Evolutionary conservation across 2,888 invertebrate species (phyloP).

Genomic region (Eristalinus aeneus): DNA sequence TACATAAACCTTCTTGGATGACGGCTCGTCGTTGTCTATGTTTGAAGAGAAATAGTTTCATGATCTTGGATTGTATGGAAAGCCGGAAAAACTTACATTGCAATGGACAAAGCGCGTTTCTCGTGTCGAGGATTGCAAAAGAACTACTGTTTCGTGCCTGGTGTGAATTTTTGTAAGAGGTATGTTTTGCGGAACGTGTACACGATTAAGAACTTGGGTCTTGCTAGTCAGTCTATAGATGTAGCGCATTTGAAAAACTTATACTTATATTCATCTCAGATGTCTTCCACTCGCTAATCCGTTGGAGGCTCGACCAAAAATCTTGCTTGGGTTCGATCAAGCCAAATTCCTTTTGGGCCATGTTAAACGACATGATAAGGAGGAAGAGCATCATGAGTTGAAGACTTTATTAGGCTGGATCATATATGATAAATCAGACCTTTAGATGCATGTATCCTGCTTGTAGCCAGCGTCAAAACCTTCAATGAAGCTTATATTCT

Average conservation of each 20-base stretch:
- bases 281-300: not conserved
- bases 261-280: not conserved
- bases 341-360: slow-evolving; percentile 25
- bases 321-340: slow-evolving; percentile 35
- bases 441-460: not conserved
- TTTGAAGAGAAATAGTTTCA: slow-evolving; percentile 11
- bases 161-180: not conserved
- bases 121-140: not conserved
- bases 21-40: slow-evolving; percentile 10
- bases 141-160: not conserved
- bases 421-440: slow-evolving; percentile 17
- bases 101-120: slow-evolving; percentile 14
- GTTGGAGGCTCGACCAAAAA: not conserved
- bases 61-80: not conserved
- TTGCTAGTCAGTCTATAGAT: not conserved
- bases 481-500: slow-evolving; percentile 22
- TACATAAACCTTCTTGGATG: slow-evolving; percentile 13
- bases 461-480: not conserved
- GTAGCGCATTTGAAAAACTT: not conserved
- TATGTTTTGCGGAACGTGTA: not conserved
- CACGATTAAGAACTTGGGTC: not conserved
- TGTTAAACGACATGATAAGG: slow-evolving; percentile 19
- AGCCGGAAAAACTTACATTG: not conserved
- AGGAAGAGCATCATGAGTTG: slow-evolving; percentile 12
- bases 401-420: slow-evolving; percentile 40